Base-by-base conservation (phyloP, 2,888 invertebrate genomes). In the Ectropis crepuscularia region DNA sequence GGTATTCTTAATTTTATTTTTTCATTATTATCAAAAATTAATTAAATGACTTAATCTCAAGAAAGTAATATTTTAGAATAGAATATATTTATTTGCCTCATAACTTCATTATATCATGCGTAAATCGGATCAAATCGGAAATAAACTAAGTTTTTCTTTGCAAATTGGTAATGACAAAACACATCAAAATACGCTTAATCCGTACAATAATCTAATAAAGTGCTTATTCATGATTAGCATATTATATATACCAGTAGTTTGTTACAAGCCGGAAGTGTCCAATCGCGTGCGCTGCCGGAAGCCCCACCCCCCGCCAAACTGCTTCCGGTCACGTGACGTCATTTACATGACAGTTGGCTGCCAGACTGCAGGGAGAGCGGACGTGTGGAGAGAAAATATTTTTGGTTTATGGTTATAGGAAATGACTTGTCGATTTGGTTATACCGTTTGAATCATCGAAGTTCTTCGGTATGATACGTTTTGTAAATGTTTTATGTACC, bases 271-370 rank as follows among this genome's bases (percentile, higher is more conserved):
- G 92, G 92, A 92, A 89, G 91, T 90, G 88, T 86, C 91, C 91
- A 92, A 92, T 92, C 89, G 91, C 89, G 88, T 89, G 88, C 87
- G 88, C 83, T 69, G 86, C 88, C 89, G 90, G 89, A 88, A 86
- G 81, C 83, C 79, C 87, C 84, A 79, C 89, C 88, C 89, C 83
- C 85, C 85, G 80, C 86, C 88, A 82, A 87, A 87, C 88, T 83
- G 83, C 88, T 87, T 92, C 92, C 92, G 91, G 92, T 89, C 92
- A 87, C 92, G 92, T 92, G 92, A 92, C 91, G 87, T 87, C 89
- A 91, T 92, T 91, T 90, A 89, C 90, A 90, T 92, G 89, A 91
- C 90, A 90, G 86, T 87, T 77, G 83, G 78, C 70, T 73, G 78
- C 76, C 74, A 75, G 81, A 79, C 83, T 79, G 74, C 76, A 76